Evolutionary conservation across 2,888 invertebrate species (phyloP), one percentile per base, ranked within the genome.

Genomic region (Rhorus exstirpatorius): DNA sequence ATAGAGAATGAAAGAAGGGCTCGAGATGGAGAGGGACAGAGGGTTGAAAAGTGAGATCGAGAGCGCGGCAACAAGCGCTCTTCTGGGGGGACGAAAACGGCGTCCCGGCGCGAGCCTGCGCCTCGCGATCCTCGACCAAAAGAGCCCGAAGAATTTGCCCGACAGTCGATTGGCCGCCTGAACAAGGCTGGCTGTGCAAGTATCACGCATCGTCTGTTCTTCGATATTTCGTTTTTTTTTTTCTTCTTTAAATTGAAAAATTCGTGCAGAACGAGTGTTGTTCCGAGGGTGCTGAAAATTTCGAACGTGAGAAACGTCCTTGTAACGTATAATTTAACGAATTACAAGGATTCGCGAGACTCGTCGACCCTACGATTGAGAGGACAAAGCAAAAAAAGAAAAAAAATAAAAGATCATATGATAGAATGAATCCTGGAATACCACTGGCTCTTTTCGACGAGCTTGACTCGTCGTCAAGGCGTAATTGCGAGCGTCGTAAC

Each of bases 121-220:
- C 87, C 68, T 72, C 61, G 60, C 81, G 41, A 71, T 68, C 72
- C 70, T 79, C 76, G 58, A n/a, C n/a, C 19, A 72, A 63, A 78
- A 78, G 63, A 70, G 58, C 58, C 51, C n/a, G 46, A 76, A 85
- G 84, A 85, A 87, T 86, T 76, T 83, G 86, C 79, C 81, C 79
- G 87, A 84, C 85, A 90, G 90, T 90, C 90, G 88, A 90, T 90
- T 88, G 86, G 79, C 84, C 83, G 85, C 85, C 87, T 86, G 71
- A 53, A 83, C 76, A 71, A 53, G 82, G 82, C 82, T 67, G 82
- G 82, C 71, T 81, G 79, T 63, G 83, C 51, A 63, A 81, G 68
- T n/a, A 68, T 60, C 60, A 1, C 38, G 35, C 14, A 60, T 3
- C 1, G 1, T 21, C 55, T 26, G 35, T 35, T 51, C 26, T 44